phyloP scores from a whole-genome alignment of 2,113 vertebrate species.

The Chinchilla lanigera region DNA sequence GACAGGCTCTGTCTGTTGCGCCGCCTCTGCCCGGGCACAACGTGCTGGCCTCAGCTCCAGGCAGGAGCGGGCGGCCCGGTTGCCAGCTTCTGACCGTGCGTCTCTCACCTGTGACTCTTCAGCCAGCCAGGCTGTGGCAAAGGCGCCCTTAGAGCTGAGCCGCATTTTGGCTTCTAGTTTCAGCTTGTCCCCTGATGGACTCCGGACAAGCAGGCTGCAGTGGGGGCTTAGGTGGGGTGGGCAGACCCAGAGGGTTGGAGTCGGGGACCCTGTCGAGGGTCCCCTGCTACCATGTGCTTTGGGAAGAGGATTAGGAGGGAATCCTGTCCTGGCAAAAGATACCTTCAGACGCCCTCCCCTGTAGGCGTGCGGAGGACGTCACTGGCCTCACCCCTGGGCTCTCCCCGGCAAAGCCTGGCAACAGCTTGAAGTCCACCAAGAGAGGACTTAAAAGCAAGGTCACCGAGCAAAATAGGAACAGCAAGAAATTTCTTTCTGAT shows the following conservation, averaged over 20 bases:
- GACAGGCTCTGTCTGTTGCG: background rate
- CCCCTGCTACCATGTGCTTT: background rate
- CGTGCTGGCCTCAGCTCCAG: background rate
- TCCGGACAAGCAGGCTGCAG: background rate
- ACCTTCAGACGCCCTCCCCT: background rate
- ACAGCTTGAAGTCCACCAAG: background rate
- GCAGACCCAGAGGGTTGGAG: background rate
- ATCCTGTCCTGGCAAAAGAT: background rate
- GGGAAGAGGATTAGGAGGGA: background rate
- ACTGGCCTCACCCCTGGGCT: background rate
- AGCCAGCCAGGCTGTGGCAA: background rate
- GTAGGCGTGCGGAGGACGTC: background rate
- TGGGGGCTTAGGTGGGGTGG: background rate
- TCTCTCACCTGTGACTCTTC: background rate
- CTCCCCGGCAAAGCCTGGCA: background rate
- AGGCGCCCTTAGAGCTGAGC: background rate
- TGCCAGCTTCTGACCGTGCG: background rate
- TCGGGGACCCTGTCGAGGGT: background rate
- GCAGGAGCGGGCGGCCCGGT: background rate
- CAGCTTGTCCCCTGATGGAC: background rate
- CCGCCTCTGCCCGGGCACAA: background rate
- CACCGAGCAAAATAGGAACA: conserved; percentile 21
- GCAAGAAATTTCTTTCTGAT: background rate
- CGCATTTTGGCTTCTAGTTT: background rate
- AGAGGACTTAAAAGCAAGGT: conserved; percentile 34